Evolutionary conservation across 2,113 vertebrate species (phyloP), one percentile per base, ranked within the genome.

Genomic region (Dromas ardeola): DNA sequence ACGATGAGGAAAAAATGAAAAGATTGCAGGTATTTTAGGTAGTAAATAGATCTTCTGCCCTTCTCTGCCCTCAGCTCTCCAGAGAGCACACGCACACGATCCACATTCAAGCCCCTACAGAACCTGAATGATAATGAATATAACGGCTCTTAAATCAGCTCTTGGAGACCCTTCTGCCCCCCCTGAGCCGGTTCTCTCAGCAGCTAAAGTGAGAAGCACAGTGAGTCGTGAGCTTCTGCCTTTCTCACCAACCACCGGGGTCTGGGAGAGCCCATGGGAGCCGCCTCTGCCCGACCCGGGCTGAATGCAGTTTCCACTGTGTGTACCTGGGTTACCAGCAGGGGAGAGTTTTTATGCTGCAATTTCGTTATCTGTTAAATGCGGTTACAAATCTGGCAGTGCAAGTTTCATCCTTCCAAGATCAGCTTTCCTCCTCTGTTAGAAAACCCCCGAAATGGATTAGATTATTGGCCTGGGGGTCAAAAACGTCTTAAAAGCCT

Each of bases 41-140:
- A 11, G n/a, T 23, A 49, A 63, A 49, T 22, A 78, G 13, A 53
- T 40, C 22, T 38, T 38, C 30, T 43, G 34, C 29, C 40, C 47
- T 83, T 29, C 15, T 83, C 38, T 53, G n/a, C 29, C 47, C 45
- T 43, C 38, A 52, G 32, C 23, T 47, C 62, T 53, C 18, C 34
- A 32, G 38, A 40, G 22, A 53, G 13, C 14, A 22, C 17, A 8
- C 27, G 23, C 2, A 2, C 16, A 11, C 1, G 0, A 52, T 27
- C 15, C 22, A 9, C 34, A 19, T 14, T 34, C 38, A 76, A 76
- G 29, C 29, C 45, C 15, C 38, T 16, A 13, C 22, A 74, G 38
- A 67, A 67, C 9, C 14, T 3, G 2, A 61, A 25, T 14, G 15
- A 13, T 30, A 25, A 25, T 27, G 27, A 61, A 11, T 16, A 20